Conservation (phyloP, 2,888 invertebrate genomes). For the Cephus rjabovi region DNA sequence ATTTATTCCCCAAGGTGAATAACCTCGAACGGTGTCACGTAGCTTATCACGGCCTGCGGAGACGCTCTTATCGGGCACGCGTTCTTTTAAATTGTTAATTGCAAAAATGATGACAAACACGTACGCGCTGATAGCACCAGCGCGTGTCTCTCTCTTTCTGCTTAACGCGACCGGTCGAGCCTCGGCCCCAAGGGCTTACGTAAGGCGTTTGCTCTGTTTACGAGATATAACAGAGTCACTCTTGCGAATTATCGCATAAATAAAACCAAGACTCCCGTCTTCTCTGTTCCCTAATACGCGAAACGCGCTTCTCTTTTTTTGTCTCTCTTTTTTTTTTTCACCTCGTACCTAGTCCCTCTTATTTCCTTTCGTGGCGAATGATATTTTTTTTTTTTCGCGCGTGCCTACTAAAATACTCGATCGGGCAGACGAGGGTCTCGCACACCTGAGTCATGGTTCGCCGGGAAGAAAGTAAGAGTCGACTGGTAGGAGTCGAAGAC, state of each 20-base stretch:
- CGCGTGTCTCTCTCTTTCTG: neutral
- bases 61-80: slow-evolving; percentile 51
- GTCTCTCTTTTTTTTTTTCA: neutral
- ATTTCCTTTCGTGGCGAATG: neutral
- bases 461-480: slow-evolving; percentile 58
- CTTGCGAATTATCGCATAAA: neutral
- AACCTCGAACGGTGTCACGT: slow-evolving; percentile 62
- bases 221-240: slow-evolving; percentile 3
- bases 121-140: neutral
- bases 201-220: slow-evolving; percentile 1
- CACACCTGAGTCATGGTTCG: slow-evolving; percentile 27
- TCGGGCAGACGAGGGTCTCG: neutral
- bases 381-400: slow-evolving; percentile 14
- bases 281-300: neutral
- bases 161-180: neutral
- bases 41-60: slow-evolving; percentile 54
- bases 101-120: slow-evolving; percentile 9
- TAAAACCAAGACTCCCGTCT: neutral
- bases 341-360: neutral
- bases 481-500: slow-evolving; percentile 49
- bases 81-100: slow-evolving; percentile 14
- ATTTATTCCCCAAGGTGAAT: slow-evolving; percentile 55
- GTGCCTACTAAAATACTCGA: neutral
- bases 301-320: neutral
- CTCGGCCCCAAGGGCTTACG: neutral